A percentile compares a stretch with the other conserved stretches of the same genome.
Conservation (phyloP, 1,140 invertebrate genomes). For the Zaprionus davidi region DNA sequence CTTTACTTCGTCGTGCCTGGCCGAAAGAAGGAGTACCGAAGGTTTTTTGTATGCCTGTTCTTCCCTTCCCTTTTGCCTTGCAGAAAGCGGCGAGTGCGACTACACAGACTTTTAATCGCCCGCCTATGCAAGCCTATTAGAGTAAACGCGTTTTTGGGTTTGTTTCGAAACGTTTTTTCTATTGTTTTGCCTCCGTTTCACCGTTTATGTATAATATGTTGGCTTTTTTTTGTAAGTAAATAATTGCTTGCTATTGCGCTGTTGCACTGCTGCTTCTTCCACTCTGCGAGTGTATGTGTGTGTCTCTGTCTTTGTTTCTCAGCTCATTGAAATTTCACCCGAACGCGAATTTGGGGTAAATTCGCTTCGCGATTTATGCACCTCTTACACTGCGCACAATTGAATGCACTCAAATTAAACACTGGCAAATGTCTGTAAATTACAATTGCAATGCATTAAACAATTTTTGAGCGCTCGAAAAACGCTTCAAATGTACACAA, state of each 20-base stretch:
- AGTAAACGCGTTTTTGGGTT: constrained; percentile 21
- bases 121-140: constrained; percentile 41
- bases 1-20: constrained; percentile 54
- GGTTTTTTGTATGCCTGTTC: constrained; percentile 48
- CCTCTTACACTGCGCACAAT: constrained; percentile 60
- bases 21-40: constrained; percentile 70
- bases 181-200: constrained; percentile 42
- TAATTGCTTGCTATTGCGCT: constrained; percentile 82
- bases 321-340: constrained; percentile 83
- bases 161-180: constrained; percentile 24
- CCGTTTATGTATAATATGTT: constrained; percentile 59
- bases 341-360: constrained; percentile 75
- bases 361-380: constrained; percentile 63
- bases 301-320: constrained; percentile 81
- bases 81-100: constrained; percentile 49
- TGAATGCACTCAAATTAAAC: constrained; percentile 49
- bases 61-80: constrained; percentile 41
- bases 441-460: constrained; percentile 54
- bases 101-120: constrained; percentile 24
- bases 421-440: constrained; percentile 43
- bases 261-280: constrained; percentile 74
- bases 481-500: constrained; percentile 77
- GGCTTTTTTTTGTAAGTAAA: constrained; percentile 76
- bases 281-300: constrained; percentile 53
- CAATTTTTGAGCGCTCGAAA: constrained; percentile 69